Evolutionary conservation across 2,797 vertebrate genomes (phyloP).

Genomic region (Naso thynnoides): DNA sequence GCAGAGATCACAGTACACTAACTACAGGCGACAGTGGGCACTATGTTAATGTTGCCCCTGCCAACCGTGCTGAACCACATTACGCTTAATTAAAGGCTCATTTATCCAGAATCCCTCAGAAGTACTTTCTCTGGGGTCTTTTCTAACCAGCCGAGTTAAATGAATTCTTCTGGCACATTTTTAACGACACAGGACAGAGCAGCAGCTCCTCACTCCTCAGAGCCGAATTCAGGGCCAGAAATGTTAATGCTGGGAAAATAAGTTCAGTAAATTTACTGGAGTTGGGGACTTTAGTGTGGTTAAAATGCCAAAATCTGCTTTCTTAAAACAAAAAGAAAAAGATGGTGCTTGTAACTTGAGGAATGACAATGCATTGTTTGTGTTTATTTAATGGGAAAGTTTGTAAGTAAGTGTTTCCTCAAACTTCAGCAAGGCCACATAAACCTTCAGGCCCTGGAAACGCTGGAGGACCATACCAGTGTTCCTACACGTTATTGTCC

Average conservation of each 20-base stretch:
- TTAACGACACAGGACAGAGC: neutral
- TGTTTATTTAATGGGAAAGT: neutral
- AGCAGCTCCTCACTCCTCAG: slow-evolving; percentile 1
- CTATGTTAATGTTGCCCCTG: slow-evolving; percentile 19
- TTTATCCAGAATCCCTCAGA: slow-evolving; percentile 28
- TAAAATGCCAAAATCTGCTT: neutral
- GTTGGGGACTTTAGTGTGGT: neutral
- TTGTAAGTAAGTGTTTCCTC: neutral
- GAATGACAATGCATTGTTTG: too few species aligned
- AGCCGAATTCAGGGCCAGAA: slow-evolving; percentile 6
- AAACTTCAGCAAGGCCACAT: neutral
- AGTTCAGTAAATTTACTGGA: neutral
- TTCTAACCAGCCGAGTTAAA: slow-evolving; percentile 11
- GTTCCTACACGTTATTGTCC: too few species aligned
- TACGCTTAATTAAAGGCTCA: slow-evolving; percentile 43
- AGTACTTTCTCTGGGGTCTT: slow-evolving; percentile 24
- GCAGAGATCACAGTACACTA: slow-evolving; percentile 23
- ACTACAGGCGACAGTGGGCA: slow-evolving; percentile 20
- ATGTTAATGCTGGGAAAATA: neutral
- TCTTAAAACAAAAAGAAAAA: neutral
- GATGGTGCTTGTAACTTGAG: neutral
- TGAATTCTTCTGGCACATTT: slow-evolving; percentile 8
- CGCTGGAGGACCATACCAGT: too few species aligned
- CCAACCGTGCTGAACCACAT: slow-evolving; percentile 6
- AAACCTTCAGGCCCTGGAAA: neutral